Base-by-base conservation (phyloP, 2,888 invertebrate species). In the Branchipolynoe longqiensis region DNA sequence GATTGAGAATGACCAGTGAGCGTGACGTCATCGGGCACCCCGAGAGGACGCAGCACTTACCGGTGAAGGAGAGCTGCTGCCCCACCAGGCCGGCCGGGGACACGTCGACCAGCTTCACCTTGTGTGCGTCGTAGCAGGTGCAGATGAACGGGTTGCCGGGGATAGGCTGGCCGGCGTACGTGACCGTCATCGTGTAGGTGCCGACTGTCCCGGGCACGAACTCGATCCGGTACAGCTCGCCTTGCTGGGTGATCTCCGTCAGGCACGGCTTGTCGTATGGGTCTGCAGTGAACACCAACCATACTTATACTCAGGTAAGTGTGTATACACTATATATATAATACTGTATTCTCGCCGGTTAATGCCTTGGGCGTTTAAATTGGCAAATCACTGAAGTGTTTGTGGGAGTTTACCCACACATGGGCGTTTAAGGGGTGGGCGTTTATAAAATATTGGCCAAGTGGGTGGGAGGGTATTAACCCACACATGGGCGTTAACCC, bases 91-190 rank as follows among this genome's bases (percentile, higher is more conserved):
- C 89, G 0, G 86, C 82, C 28, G 85, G 85, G 41, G 89, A 89
- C 0, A 89, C 87, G 54, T 94, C 94, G 25, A 94, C 93, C 62
- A 98, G 94, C 86, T 96, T 95, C 0, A 98, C 96, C 94, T 96
- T 96, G 90, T 96, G 96, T 0, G 98, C 98, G 92, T 98, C 98
- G 90, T 98, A 98, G 56, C 98, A 97, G 93, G 98, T 98, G 94
- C 98, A 98, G 31, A 96, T 97, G 93, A 98, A 98, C 0, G 98
- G 98, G 31, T 98, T 98, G 0, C 98, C 98, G 86, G 96, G 96
- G 1, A 98, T 96, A 83, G 97, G 96, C 88, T 97, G 84, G 69
- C 96, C 97, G 93, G 98, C 98, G 93, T 98, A 98, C 93, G 97
- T 97, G 31, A 98, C 97, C 94, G 98, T 98, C 91, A 99, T 96